These are phyloP conservation scores for Montifringilla adamsi DNA, from an alignment of 2,113 vertebrate species.

Conservation along the genomic window DNA sequence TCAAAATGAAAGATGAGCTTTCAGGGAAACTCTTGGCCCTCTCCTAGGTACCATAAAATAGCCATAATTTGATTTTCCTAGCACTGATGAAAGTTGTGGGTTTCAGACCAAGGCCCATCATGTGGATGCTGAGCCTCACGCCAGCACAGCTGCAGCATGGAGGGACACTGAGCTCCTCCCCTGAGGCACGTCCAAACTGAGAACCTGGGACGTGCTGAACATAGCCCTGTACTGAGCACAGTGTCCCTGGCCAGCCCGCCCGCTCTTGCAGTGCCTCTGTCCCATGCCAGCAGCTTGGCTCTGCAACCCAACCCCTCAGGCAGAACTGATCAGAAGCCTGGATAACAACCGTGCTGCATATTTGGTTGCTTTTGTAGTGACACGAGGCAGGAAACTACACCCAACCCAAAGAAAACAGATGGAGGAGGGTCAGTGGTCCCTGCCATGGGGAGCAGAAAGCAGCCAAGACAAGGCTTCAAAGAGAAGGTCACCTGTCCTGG, in stretches of 20 bases:
- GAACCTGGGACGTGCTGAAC: fast-evolving
- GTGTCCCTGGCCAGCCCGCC: background rate
- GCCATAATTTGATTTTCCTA: constrained; percentile 21
- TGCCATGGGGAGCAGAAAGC: background rate
- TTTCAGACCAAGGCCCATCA: background rate
- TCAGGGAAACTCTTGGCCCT: constrained; percentile 58
- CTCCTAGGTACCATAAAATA: constrained; percentile 48
- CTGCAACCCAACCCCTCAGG: background rate
- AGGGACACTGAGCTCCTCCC: background rate
- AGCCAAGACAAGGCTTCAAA: background rate
- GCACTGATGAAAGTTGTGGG: background rate
- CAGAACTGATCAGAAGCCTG: background rate
- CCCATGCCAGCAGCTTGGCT: fast-evolving
- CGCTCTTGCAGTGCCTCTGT: background rate
- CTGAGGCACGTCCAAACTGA: background rate
- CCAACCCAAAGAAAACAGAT: background rate
- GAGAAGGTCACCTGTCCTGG: background rate
- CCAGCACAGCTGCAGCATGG: background rate
- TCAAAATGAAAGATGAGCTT: constrained; percentile 64
- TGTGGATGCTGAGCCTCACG: background rate
- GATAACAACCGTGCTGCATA: fast-evolving
- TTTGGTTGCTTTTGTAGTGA: background rate
- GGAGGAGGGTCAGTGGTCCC: background rate
- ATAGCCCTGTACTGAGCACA: background rate
- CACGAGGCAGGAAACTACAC: background rate